A percentile compares a stretch with the other conserved stretches of the same genome.
These are phyloP conservation scores for Greenwoodochromis staneri DNA, from an alignment of 2,113 vertebrate genomes.

Conservation along the genomic window DNA sequence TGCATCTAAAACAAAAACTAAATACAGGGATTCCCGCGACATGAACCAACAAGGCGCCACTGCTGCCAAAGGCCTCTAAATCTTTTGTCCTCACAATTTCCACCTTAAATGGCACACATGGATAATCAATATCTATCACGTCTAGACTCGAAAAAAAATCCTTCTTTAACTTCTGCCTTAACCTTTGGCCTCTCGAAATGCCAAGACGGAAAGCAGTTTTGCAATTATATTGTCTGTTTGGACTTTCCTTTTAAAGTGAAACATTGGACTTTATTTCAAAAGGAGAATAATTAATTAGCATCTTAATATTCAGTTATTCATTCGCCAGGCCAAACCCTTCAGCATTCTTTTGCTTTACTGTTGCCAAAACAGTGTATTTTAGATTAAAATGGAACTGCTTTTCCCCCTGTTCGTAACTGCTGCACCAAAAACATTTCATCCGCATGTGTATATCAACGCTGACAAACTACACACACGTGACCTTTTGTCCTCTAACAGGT, in stretches of 20 bases:
- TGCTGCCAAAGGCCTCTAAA: neutral
- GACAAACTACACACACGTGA: neutral
- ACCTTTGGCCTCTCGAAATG: neutral
- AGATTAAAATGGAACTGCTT: neutral
- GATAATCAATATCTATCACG: neutral
- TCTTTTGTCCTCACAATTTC: neutral
- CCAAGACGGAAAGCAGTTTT: neutral
- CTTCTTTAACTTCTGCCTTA: neutral
- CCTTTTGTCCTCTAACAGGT: constrained; percentile 26
- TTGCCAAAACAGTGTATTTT: accelerated
- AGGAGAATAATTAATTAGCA: neutral
- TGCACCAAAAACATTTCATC: neutral
- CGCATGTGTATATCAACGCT: neutral
- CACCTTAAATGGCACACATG: neutral
- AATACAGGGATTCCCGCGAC: neutral
- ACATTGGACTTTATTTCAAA: neutral
- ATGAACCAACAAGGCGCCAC: neutral
- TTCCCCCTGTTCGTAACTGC: neutral
- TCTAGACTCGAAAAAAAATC: neutral
- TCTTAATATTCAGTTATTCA: neutral
- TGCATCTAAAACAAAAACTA: neutral
- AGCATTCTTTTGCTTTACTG: neutral
- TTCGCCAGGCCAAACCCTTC: neutral
- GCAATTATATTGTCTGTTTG: neutral
- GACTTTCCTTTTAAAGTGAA: neutral